Evolutionary conservation across 2,888 invertebrate genomes (phyloP), one percentile per base, ranked within the genome.

Genomic region (Dryobotodes eremita): DNA sequence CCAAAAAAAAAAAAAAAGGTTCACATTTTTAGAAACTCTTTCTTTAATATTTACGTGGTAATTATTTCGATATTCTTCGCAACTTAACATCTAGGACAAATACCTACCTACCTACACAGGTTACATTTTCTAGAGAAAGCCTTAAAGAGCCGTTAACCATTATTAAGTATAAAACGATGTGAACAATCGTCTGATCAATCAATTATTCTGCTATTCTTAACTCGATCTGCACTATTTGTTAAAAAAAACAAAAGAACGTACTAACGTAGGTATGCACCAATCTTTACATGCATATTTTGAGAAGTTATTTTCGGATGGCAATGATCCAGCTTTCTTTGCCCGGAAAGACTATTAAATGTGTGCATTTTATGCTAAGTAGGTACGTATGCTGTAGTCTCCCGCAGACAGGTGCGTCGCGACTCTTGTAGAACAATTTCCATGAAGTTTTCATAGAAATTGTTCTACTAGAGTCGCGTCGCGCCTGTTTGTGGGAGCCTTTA

Each of bases 241-340:
- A n/a, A 64, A 64, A 8, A 31, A 66, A 66, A 66, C 17, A 20
- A 66, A 46, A 11, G 2, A n/a, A 36, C 31, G 3, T 50, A 48
- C 10, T 59, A 62, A 31, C 26, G 26, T 23, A 5, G 55, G 10
- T 31, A 48, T 23, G 13, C n/a, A 26, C 59, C n/a, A 36, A 59
- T 48, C 23, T 73, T 73, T 46, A 36, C 20, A 23, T 42, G 7
- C 3, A 42, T 61, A 75, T 77, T 53, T 53, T 46, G 1, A 62
- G 42, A 77, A 62, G 17, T 31, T 78, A 53, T 76, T 76, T 76
- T 62, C 53, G 15, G 79, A 78, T 62, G 61, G 62, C 78, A 53
- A 53, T 23, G 42, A 62, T 61, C 42, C 26, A 62, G 61, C 53
- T 53, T 62, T 78, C 53, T 78, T 78, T 46, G 31, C 23, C 6